phyloP scores from a whole-genome alignment of 2,797 vertebrate genomes.

The Spinibarbus caldwelli region DNA sequence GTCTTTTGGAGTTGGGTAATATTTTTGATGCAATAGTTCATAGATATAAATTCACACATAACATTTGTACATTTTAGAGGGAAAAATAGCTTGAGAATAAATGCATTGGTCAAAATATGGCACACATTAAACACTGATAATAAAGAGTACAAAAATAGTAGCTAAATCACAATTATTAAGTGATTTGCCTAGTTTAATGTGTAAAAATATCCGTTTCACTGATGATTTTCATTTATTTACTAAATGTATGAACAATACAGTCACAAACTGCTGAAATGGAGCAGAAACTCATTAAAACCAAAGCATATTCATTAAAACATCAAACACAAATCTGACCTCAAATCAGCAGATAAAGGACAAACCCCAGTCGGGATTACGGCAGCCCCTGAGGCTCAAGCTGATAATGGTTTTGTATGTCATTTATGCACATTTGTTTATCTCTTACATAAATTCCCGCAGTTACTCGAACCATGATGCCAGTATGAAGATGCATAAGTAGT shows the following conservation, averaged over 20 bases:
- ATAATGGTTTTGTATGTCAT: not conserved
- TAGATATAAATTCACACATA: too few species aligned
- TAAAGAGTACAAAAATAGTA: not conserved
- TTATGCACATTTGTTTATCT: not conserved
- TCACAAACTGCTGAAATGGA: not conserved
- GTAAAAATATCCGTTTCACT: not conserved
- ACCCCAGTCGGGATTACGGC: conserved; percentile 2
- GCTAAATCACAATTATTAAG: not conserved
- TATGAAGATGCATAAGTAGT: not conserved
- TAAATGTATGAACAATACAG: not conserved
- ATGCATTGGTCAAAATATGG: not conserved
- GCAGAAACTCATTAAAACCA: conserved; percentile 15
- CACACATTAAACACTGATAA: not conserved
- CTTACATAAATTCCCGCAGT: not conserved
- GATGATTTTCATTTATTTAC: not conserved
- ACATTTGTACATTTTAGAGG: not conserved
- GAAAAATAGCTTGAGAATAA: not conserved
- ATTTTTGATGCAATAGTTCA: not conserved
- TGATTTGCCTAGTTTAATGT: not conserved
- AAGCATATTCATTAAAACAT: conserved; percentile 21
- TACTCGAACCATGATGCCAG: not conserved
- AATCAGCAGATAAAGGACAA: conserved; percentile 18
- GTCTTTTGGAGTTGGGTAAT: not conserved
- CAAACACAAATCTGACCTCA: conserved; percentile 30
- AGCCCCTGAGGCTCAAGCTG: not conserved